These are phyloP conservation scores for Idris sp. DNA, from an alignment of 1,140 invertebrate species.

Conservation along the genomic window DNA sequence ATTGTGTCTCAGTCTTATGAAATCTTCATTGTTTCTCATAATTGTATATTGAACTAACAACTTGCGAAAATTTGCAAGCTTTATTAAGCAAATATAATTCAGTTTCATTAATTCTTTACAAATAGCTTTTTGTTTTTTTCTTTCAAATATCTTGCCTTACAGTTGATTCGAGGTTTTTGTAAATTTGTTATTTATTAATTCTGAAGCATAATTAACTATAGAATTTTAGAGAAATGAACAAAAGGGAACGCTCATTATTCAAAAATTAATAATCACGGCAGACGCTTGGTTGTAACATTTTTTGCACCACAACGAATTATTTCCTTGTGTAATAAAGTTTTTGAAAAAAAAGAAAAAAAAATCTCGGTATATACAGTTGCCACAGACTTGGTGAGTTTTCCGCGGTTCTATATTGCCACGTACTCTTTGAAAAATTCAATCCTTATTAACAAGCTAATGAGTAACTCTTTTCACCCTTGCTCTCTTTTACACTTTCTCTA, in stretches of 20 bases:
- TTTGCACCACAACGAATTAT: conserved; percentile 11
- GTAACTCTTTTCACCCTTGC: conserved; percentile 33
- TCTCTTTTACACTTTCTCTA: conserved; percentile 26
- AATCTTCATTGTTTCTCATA: conserved; percentile 42
- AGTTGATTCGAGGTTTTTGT: no score
- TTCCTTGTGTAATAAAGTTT: no score
- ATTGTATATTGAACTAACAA: conserved; percentile 33
- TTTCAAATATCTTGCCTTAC: no score
- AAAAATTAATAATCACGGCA: conserved; percentile 15
- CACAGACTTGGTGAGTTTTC: conserved; percentile 1
- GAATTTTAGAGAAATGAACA: no score
- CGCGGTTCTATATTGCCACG: background rate
- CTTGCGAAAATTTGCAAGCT: no score
- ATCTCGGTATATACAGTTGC: conserved; percentile 12
- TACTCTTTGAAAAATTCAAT: conserved; percentile 46
- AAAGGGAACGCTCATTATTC: no score
- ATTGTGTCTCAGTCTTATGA: conserved; percentile 46
- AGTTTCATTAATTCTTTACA: conserved; percentile 11
- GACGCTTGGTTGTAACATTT: conserved; percentile 1
- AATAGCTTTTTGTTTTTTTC: no score
- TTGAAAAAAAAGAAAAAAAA: no score
- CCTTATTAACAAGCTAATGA: conserved; percentile 52
- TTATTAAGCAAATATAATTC: conserved; percentile 9
- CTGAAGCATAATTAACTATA: no score
- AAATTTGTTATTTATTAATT: no score